Conservation (phyloP, 2,113 vertebrate genomes). For the Fulica atra region DNA sequence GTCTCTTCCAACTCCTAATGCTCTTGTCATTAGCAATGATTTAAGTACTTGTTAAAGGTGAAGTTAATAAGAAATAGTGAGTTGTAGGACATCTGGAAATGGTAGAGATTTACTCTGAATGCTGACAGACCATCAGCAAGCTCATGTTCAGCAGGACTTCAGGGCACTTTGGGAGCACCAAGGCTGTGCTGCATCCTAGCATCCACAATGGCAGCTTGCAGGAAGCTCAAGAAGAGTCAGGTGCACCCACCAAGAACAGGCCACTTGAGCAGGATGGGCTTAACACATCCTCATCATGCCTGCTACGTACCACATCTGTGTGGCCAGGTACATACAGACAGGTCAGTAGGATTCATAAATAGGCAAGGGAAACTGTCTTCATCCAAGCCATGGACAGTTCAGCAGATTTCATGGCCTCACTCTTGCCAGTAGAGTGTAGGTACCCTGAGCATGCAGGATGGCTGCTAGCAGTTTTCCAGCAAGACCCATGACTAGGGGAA, state of each 20-base stretch:
- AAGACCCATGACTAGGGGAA: background rate
- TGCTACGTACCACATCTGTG: fast-evolving
- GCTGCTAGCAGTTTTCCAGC: background rate
- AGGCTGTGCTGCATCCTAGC: background rate
- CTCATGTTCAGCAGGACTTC: background rate
- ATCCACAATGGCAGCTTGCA: background rate
- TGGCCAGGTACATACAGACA: background rate
- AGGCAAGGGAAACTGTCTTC: background rate
- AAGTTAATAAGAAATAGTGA: background rate
- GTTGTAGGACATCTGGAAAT: background rate
- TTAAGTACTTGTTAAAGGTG: background rate
- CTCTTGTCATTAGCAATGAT: background rate
- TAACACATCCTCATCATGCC: background rate
- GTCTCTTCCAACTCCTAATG: too few relatives aligned
- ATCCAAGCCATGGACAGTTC: background rate
- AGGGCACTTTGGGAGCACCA: background rate
- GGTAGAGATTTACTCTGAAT: background rate
- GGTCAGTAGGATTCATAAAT: background rate
- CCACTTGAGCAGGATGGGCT: background rate
- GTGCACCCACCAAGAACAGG: background rate
- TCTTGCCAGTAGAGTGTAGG: background rate
- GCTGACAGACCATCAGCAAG: background rate
- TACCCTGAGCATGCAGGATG: background rate
- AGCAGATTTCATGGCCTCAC: background rate
- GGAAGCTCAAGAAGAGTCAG: background rate